These are phyloP conservation scores for Drosophila fungiperda DNA, from an alignment of 2,888 invertebrate species.

Conservation along the genomic window DNA sequence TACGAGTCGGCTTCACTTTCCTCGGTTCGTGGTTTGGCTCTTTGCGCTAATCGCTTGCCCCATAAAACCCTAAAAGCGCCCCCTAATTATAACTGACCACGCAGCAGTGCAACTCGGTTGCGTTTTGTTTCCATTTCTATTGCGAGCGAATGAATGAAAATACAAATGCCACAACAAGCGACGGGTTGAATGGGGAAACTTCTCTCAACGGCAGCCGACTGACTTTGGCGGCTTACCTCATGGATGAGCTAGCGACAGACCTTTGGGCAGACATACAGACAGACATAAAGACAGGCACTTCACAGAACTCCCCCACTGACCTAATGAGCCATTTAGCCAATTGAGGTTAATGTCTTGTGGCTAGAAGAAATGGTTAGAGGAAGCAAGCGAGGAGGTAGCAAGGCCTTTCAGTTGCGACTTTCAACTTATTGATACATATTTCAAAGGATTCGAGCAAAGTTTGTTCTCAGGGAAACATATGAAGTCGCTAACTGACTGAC, in stretches of 20 bases:
- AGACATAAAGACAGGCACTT: constrained; percentile 13
- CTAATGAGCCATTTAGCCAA: constrained; percentile 83
- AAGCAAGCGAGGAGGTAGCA: neutral
- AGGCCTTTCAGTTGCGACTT: constrained; percentile 44
- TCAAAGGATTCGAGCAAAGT: constrained; percentile 66
- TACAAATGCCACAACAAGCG: constrained; percentile 37
- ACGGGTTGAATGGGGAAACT: constrained; percentile 57
- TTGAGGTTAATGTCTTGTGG: constrained; percentile 78
- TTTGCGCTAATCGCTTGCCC: constrained; percentile 69
- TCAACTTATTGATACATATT: constrained; percentile 70
- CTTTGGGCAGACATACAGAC: constrained; percentile 9
- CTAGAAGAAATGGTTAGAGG: constrained; percentile 8
- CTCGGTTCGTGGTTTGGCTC: constrained; percentile 14
- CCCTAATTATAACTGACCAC: constrained; percentile 82
- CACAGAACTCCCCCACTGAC: constrained; percentile 70
- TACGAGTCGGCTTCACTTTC: constrained; percentile 40
- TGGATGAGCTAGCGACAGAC: constrained; percentile 31
- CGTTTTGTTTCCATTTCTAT: constrained; percentile 47
- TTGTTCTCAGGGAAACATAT: constrained; percentile 51
- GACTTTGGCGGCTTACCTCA: constrained; percentile 42
- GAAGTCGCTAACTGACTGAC: constrained; percentile 61
- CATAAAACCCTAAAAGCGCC: constrained; percentile 63
- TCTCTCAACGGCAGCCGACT: constrained; percentile 50
- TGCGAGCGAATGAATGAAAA: constrained; percentile 34
- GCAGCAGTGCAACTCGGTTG: constrained; percentile 73